Base-by-base conservation (phyloP, 2,797 vertebrate species). In the Phataginus tricuspis region DNA sequence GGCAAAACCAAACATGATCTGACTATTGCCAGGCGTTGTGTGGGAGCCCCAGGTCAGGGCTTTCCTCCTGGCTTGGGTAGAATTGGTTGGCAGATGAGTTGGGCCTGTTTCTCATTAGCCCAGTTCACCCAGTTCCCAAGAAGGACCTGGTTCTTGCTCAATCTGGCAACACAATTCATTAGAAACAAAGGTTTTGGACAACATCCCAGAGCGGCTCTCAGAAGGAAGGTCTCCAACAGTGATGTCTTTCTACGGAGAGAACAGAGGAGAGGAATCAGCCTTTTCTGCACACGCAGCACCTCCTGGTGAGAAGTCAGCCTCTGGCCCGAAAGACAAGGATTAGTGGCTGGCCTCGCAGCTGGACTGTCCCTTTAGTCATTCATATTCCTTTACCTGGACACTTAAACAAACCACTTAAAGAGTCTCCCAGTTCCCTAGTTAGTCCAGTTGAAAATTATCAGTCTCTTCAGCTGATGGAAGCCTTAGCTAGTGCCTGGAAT, bases 61-160 rank as follows among this genome's bases (percentile, higher is more conserved):
- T 64, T 53, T 34, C 42, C 2, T 15, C 42, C 93, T 77, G 66
- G 29, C 59, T 88, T 10, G 51, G 5, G 16, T 6, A 15, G 84
- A 39, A 2, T 6, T 18, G 68, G 21, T 71, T 57, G 79, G 7
- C 11, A 11, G 66, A 39, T 64, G 39, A 72, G 45, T 91, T n/a
- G 39, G 31, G 63, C 19, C 87, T 96, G 77, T 94, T 91, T 94
- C 72, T 31, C 31, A 86, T 95, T 72, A 71, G 23, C 31, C 63
- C 55, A 11, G 42, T 59, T 63, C n/a, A 25, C 72, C 49, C 88
- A 64, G 5, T 29, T 93, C 51, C 91, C 84, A 86, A 84, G 49
- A 71, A 64, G 71, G 75, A 57, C 27, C 39, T 66, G 71, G n/a
- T 21, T 96, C 53, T 71, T 45, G 29, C 69, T 53, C 19, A 49